Evolutionary conservation across 2,888 invertebrate genomes (phyloP), one percentile per base, ranked within the genome.

Genomic region (Leucania comma): DNA sequence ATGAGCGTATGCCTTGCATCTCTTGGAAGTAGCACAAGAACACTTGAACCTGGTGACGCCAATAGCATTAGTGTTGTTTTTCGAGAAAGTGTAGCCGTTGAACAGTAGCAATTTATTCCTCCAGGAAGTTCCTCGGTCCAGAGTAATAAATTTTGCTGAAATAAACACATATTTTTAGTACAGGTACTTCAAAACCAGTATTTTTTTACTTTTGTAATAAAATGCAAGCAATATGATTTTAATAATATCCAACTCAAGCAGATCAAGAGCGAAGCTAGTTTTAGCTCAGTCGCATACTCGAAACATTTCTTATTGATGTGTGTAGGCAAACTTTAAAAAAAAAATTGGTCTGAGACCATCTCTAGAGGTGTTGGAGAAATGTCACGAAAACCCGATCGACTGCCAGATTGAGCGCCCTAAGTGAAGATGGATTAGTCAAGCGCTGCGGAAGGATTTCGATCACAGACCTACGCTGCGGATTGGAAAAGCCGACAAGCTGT

Each of bases 81-180:
- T 89, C 59, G 76, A 87, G 67, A 83, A 90, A 0, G 88, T 86
- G 46, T 86, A 89, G 1, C 82, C 83, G 9, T 87, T 58, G 35
- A 84, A 72, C 20, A 85, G 57, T 0, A 90, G 78, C 38, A 89
- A 68, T 6, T 57, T 65, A 22, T 65, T 65, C 42, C 35, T 78
- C 24, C 73, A 68, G 0, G 12, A 5, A 57, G 20, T 57, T 2
- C 88, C 88, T 14, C 71, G 53, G 9, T 53, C 50, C 62, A 82
- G 71, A n/a, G 72, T 81, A 20, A 90, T 86, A 63, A 83, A 85
- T 38, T 64, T 58, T 12, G 84, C 90, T 90, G 80, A 2, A 68
- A 75, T 42, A 62, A 73, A 51, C 12, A 59, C 9, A 62, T n/a
- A 48, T 56, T 14, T 42, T 72, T 46, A 72, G 50, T 65, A 51